Evolutionary conservation across 1,140 invertebrate genomes (phyloP), one percentile per base, ranked within the genome.

Genomic region (Centruroides sculpturatus): DNA sequence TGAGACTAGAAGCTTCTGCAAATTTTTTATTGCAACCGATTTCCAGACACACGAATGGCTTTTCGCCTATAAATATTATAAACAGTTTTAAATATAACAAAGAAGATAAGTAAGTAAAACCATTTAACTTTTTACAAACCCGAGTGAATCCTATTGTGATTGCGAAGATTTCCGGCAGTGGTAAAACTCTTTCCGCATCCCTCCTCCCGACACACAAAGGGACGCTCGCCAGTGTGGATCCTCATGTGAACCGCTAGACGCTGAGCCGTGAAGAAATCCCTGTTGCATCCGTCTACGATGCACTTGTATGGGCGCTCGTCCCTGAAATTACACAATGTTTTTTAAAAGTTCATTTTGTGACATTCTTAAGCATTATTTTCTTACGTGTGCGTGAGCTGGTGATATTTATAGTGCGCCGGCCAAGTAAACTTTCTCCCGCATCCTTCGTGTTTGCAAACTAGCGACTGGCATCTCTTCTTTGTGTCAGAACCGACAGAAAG

Each of bases 131-230:
- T 23, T 23, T 23, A 23, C 23, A 23, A 23, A 70, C 70, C 69
- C 59, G 70, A 69, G 59, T 72, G 71, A 52, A 69, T 66, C 12
- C 71, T 54, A 13, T 58, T 52, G 59, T 72, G 71, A 57, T 72
- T 72, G 48, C 68, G 67, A 3, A 72, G 64, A 62, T 72, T 72
- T 13, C 68, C 68, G 12, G 67, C 66, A 4, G 69, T 71, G 9
- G 67, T 70, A 59, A 72, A 72, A 34, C 67, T 64, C 59, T 70
- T 70, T 3, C 61, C 63, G 66, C 70, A 72, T 41, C 83, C 69
- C 66, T 69, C 47, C 69, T 71, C 59, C 67, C 68, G 4, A 68
- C 63, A 64, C 13, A 53, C 46, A 50, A 63, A 64, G 49, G 63
- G 63, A 35, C 53, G 41, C 35, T 64, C 63, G 36, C 61, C 61